A percentile compares a stretch with the other conserved stretches of the same genome.
phyloP scores from a whole-genome alignment of 2,888 invertebrate species.

The Phrixothrix hirtus region DNA sequence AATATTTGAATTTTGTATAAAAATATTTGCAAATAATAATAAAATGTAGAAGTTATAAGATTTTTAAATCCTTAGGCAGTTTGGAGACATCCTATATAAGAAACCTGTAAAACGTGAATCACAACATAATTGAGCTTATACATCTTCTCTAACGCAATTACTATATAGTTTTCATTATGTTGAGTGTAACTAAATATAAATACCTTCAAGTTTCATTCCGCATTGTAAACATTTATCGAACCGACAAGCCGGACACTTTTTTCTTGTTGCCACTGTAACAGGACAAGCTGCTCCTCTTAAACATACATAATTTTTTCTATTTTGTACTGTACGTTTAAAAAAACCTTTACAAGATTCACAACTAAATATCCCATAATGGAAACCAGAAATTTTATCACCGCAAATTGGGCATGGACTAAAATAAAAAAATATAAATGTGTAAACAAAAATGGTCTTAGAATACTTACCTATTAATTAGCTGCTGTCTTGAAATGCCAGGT shows the following conservation, averaged over 20 bases:
- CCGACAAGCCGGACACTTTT: constrained; percentile 96
- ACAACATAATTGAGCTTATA: too few species aligned
- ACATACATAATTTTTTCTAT: constrained; percentile 95
- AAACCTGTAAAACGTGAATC: too few species aligned
- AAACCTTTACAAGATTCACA: constrained; percentile 98
- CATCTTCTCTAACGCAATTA: not conserved
- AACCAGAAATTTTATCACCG: constrained; percentile 94
- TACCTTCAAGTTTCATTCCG: constrained; percentile 96
- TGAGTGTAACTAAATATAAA: not conserved
- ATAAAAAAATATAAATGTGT: constrained; percentile 24
- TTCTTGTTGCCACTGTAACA: constrained; percentile 89
- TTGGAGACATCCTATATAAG: too few species aligned
- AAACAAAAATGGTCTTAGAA: constrained; percentile 6
- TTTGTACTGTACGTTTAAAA: constrained; percentile 98
- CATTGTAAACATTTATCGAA: constrained; percentile 94
- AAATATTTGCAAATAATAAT: too few species aligned
- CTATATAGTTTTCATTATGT: not conserved
- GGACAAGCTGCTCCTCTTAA: constrained; percentile 88
- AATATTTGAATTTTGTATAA: too few species aligned
- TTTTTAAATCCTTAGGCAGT: too few species aligned
- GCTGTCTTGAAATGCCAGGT: constrained; percentile 83
- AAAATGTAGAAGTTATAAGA: too few species aligned
- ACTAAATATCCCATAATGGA: constrained; percentile 97
- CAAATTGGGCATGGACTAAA: constrained; percentile 91
- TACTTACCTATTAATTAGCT: constrained; percentile 75